phyloP scores from a whole-genome alignment of 2,797 vertebrate genomes.

The Echeneis naucrates region DNA sequence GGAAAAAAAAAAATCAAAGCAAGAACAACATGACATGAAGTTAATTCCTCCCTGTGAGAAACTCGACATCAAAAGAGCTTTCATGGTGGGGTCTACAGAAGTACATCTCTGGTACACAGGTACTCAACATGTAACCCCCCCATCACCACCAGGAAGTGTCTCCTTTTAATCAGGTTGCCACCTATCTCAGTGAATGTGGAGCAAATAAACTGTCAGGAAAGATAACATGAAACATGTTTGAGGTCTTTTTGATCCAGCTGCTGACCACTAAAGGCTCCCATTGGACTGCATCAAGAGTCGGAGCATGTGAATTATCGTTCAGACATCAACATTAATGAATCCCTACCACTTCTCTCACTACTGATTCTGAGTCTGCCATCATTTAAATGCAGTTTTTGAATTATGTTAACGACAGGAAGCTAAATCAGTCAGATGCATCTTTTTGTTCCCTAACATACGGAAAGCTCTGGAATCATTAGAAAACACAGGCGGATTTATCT shows the following conservation, averaged over 20 bases:
- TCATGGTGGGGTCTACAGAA: constrained; percentile 25
- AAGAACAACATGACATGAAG: constrained; percentile 56
- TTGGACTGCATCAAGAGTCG: constrained; percentile 37
- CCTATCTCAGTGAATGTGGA: constrained; percentile 25
- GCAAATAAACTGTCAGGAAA: constrained; percentile 40
- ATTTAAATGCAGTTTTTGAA: constrained; percentile 15
- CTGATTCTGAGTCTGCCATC: constrained; percentile 7
- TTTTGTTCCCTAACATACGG: constrained; percentile 16
- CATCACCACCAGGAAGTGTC: constrained; percentile 34
- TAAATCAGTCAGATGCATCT: constrained; percentile 11
- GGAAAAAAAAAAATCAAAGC: constrained; percentile 59
- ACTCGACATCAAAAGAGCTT: constrained; percentile 64
- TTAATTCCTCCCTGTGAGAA: constrained; percentile 47
- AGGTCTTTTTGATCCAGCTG: constrained; percentile 29
- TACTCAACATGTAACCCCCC: constrained; percentile 39
- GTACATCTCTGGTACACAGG: constrained; percentile 41
- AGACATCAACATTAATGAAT: constrained; percentile 43
- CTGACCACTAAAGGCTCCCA: constrained; percentile 48
- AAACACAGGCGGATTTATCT: constrained; percentile 68
- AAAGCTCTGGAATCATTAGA: constrained; percentile 59
- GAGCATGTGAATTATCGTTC: constrained; percentile 64
- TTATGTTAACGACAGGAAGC: constrained; percentile 28
- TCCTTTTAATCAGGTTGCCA: constrained; percentile 20
- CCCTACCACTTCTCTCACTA: constrained; percentile 18
- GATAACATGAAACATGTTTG: constrained; percentile 33